Evolutionary conservation across 2,888 invertebrate species (phyloP), one percentile per base, ranked within the genome.

Genomic region (Cosmia trapezina): DNA sequence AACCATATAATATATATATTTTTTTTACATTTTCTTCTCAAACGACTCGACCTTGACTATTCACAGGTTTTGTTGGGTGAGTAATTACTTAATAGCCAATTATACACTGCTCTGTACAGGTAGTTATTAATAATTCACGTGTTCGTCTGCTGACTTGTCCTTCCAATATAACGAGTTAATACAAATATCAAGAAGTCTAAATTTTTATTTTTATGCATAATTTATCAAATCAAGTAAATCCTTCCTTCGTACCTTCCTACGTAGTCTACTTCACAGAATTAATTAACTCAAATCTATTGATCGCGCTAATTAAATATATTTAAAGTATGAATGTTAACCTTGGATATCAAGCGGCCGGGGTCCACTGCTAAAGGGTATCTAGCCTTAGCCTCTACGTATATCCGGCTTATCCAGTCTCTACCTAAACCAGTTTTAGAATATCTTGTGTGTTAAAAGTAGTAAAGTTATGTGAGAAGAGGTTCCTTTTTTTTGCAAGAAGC

Each of bases 41-140:
- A 14, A 22, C 6, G 19, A 59, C 37, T 63, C 57, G 66, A 64
- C 86, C 79, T 84, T 86, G 86, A 43, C 28, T 70, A 33, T 43
- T 28, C 19, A 28, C 11, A 57, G 56, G 22, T 73, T 49, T 64
- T 56, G 37, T 59, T 64, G 56, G 22, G 33, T 47, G 66, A 67
- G 11, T 74, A 43, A 41, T 37, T 66, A 65, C 56, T 28, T 68
- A 54, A 57, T 62, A 73, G 41, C 41, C 68, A 81, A 86, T 78
- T 73, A 74, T 60, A 84, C 72, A 84, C 72, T 70, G 62, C 69
- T 67, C 11, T 19, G 19, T n/a, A 33, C 47, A 53, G 8, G 1
- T 76, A 72, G 11, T 62, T 49, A 61, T 57, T n/a, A n/a, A n/a
- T n/a, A 56, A 69, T 56, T 51, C 53, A 67, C 63, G 49, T 74